A percentile compares a stretch with the other conserved stretches of the same genome.
Evolutionary conservation across 2,888 invertebrate species (phyloP).

Genomic region (Cheilosia vernalis): DNA sequence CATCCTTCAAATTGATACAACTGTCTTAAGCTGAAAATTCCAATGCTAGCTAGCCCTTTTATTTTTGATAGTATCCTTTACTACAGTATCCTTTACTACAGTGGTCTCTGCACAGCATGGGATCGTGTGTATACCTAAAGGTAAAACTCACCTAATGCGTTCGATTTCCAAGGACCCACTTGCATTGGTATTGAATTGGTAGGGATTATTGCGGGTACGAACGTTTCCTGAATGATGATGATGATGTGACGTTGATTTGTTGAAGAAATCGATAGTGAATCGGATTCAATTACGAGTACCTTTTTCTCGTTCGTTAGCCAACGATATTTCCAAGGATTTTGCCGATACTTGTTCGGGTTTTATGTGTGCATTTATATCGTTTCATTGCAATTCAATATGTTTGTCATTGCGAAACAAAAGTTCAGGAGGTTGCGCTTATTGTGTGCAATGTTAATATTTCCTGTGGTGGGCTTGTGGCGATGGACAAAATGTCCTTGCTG

Average conservation of each 20-base stretch:
- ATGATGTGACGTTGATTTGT: conserved; percentile 14
- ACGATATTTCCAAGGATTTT: neutral
- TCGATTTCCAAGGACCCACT: too few species aligned
- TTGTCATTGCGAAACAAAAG: conserved; percentile 4
- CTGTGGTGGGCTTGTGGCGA: neutral
- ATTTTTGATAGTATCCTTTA: too few species aligned
- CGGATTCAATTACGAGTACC: conserved; percentile 9
- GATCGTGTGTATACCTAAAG: too few species aligned
- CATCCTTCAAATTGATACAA: too few species aligned
- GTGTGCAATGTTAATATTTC: neutral
- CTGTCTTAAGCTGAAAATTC: too few species aligned
- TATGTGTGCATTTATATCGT: neutral
- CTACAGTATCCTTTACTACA: too few species aligned
- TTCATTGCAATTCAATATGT: conserved; percentile 15
- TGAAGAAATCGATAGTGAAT: conserved; percentile 13
- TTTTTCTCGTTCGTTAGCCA: neutral
- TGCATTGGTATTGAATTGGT: too few species aligned
- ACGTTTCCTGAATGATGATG: neutral
- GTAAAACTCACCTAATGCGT: too few species aligned
- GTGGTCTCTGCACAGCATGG: too few species aligned
- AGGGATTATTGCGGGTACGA: too few species aligned
- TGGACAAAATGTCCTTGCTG: too few species aligned
- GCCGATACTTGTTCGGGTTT: neutral
- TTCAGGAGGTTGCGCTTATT: neutral
- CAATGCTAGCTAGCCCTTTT: too few species aligned